These are phyloP conservation scores for Philopotamus ludificatus DNA, from an alignment of 1,140 invertebrate species.

Conservation along the genomic window DNA sequence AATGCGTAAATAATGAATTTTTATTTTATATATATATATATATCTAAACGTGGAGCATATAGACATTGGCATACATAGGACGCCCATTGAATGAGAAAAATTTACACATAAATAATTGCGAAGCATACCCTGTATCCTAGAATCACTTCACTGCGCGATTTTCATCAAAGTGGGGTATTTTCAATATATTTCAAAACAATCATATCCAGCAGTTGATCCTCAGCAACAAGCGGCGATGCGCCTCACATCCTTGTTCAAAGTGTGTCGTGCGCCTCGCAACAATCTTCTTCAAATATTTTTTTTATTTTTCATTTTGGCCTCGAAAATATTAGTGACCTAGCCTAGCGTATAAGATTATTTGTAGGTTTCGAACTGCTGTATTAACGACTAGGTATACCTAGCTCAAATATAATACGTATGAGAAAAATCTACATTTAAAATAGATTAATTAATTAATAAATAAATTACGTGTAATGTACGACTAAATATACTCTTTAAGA, in stretches of 20 bases:
- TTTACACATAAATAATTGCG: slow-evolving; percentile 68
- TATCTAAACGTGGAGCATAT: slow-evolving; percentile 39
- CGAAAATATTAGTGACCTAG: slow-evolving; percentile 43
- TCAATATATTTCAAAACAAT: slow-evolving; percentile 39
- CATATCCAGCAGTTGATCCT: slow-evolving; percentile 41
- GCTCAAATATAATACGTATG: slow-evolving; percentile 34
- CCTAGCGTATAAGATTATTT: slow-evolving; percentile 43
- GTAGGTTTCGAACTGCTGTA: slow-evolving; percentile 33
- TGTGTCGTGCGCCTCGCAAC: slow-evolving; percentile 29
- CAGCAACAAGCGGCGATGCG: slow-evolving; percentile 40
- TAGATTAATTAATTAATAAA: slow-evolving; percentile 36
- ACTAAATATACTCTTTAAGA: slow-evolving; percentile 36
- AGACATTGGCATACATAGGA: slow-evolving; percentile 36
- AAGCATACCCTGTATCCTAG: slow-evolving; percentile 72
- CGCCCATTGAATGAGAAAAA: slow-evolving; percentile 59
- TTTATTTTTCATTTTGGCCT: slow-evolving; percentile 42
- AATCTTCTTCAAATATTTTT: slow-evolving; percentile 39
- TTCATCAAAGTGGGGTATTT: slow-evolving; percentile 44
- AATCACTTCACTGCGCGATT: slow-evolving; percentile 65
- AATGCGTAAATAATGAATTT: slow-evolving; percentile 41
- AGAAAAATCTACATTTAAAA: slow-evolving; percentile 40
- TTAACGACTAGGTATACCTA: slow-evolving; percentile 38
- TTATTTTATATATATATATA: slow-evolving; percentile 17
- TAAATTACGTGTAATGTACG: slow-evolving; percentile 40
- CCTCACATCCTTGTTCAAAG: slow-evolving; percentile 32